Conservation (phyloP, 2,888 invertebrate species). For the Noctua fimbriata region DNA sequence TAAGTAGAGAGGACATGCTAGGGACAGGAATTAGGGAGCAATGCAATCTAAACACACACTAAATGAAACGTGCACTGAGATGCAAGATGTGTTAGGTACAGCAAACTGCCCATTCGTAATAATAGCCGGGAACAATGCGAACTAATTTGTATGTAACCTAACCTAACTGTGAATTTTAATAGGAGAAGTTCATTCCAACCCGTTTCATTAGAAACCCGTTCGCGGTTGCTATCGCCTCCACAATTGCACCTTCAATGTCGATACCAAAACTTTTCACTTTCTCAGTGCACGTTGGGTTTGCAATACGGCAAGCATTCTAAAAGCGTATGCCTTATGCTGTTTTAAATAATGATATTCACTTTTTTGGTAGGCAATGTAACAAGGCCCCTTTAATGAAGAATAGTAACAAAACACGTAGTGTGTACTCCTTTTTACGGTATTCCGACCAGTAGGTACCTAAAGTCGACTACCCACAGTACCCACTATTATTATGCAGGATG, state of each 20-base stretch:
- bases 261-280: neutral
- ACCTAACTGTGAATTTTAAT: neutral
- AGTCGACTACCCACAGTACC: neutral
- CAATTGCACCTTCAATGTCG: neutral
- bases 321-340: conserved; percentile 13
- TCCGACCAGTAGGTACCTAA: neutral
- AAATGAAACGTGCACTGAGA: conserved; percentile 15
- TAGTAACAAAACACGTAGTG: neutral
- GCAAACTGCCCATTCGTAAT: neutral
- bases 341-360: neutral
- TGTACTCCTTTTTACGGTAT: neutral
- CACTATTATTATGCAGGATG: neutral
- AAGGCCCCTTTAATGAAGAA: neutral
- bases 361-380: neutral
- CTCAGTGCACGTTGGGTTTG: neutral
- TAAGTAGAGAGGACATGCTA: conserved; percentile 33
- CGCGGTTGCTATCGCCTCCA: no score
- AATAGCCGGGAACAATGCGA: neutral
- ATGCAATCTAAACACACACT: conserved; percentile 2
- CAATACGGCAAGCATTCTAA: conserved; percentile 2
- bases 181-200: neutral
- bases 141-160: neutral
- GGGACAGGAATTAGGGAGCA: conserved; percentile 21
- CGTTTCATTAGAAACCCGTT: neutral
- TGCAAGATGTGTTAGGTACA: neutral